Conservation (phyloP, 2,797 vertebrate genomes). For the Anguilla obscura region DNA sequence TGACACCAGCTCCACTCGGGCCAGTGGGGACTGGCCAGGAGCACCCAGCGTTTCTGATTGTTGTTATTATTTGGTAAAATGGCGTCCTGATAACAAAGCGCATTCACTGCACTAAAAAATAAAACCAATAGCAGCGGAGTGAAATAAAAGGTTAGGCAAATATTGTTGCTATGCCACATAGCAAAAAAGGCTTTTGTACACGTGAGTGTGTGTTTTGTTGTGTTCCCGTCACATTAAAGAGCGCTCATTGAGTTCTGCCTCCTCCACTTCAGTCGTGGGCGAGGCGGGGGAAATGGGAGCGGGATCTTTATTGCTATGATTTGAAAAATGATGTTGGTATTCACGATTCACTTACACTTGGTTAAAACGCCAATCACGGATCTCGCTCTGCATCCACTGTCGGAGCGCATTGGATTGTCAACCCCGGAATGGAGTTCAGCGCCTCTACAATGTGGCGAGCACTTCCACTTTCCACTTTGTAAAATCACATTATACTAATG, state of each 20-base stretch:
- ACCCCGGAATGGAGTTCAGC: constrained; percentile 56
- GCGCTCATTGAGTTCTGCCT: constrained; percentile 60
- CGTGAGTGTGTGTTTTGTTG: constrained; percentile 19
- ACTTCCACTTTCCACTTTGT: constrained; percentile 57
- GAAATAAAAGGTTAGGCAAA: constrained; percentile 21
- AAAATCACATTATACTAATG: constrained; percentile 77
- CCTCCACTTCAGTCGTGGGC: constrained; percentile 60
- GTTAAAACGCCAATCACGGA: constrained; percentile 71
- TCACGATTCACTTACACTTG: constrained; percentile 70
- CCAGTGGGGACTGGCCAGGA: neutral
- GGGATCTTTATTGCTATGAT: constrained; percentile 66
- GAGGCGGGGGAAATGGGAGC: constrained; percentile 50
- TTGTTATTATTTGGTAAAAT: neutral
- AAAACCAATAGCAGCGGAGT: neutral
- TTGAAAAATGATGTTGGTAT: constrained; percentile 69
- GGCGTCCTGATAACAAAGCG: neutral
- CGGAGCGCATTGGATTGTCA: constrained; percentile 60
- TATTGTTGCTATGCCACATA: constrained; percentile 49
- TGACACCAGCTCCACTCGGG: neutral
- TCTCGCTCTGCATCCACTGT: constrained; percentile 54
- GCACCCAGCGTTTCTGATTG: neutral
- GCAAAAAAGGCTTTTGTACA: constrained; percentile 44
- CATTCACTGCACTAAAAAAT: neutral
- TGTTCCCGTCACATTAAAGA: constrained; percentile 52
- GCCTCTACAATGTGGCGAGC: constrained; percentile 51